Conservation (phyloP, 2,888 invertebrate genomes). For the Diaperis boleti region DNA sequence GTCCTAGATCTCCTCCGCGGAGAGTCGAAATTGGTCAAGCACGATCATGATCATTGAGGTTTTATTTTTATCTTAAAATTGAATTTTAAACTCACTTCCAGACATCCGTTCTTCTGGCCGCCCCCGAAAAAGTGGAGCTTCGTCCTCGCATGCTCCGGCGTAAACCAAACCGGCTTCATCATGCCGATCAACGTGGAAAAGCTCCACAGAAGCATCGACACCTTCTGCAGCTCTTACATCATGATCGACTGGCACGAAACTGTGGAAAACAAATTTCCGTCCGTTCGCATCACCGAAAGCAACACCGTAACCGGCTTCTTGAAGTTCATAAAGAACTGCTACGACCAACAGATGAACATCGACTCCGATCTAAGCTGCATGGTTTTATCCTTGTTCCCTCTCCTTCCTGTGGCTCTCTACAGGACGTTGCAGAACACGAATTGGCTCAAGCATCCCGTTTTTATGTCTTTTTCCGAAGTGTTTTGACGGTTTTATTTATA, state of each 20-base stretch:
- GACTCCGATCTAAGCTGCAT: slow-evolving; percentile 53
- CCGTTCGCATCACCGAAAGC: slow-evolving; percentile 49
- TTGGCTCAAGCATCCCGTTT: slow-evolving; percentile 61
- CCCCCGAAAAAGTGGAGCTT: slow-evolving; percentile 62
- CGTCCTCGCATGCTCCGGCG: slow-evolving; percentile 62
- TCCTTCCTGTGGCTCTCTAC: slow-evolving; percentile 60
- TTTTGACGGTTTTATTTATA: slow-evolving; percentile 38
- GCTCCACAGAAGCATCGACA: slow-evolving; percentile 58
- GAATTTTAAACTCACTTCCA: slow-evolving; percentile 48
- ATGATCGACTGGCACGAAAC: slow-evolving; percentile 62
- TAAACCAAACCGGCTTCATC: slow-evolving; percentile 50
- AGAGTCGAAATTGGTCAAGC: no score
- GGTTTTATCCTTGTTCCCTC: slow-evolving; percentile 60
- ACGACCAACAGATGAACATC: slow-evolving; percentile 39
- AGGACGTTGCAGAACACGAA: slow-evolving; percentile 61
- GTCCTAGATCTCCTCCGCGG: no score
- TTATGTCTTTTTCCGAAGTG: slow-evolving; percentile 27
- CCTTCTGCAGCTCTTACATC: slow-evolving; percentile 58
- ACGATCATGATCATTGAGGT: no score
- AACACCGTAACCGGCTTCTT: slow-evolving; percentile 62
- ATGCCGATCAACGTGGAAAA: slow-evolving; percentile 55
- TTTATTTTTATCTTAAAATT: no score
- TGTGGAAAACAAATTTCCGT: slow-evolving; percentile 56
- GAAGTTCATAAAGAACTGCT: slow-evolving; percentile 56
- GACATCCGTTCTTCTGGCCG: slow-evolving; percentile 63